phyloP scores from a whole-genome alignment of 53 echinoderm and acorn worm species.

The Holothuria scabra region DNA sequence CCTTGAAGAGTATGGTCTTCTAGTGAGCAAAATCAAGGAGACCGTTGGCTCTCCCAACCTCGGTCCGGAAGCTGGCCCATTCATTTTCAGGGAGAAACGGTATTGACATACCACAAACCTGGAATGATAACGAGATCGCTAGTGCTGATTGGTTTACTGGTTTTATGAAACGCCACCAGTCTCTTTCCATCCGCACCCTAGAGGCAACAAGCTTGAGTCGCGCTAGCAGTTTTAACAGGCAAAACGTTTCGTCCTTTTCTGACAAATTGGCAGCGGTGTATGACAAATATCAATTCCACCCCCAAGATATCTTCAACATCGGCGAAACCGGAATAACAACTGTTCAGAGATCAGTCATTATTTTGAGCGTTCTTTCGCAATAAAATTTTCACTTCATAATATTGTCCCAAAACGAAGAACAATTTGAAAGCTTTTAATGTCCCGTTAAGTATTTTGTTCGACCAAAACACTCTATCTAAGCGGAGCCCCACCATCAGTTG shows the following conservation, averaged over 20 bases:
- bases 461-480: no score
- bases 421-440: no score
- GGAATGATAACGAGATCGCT: no score
- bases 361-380: no score
- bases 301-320: constrained; percentile 40
- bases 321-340: constrained; percentile 38
- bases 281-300: constrained; percentile 29
- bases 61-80: constrained; percentile 28
- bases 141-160: constrained; percentile 36
- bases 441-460: no score
- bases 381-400: no score
- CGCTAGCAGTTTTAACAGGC: constrained; percentile 5
- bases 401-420: no score
- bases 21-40: no score
- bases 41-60: no score
- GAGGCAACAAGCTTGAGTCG: constrained; percentile 27
- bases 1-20: no score
- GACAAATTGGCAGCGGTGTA: constrained; percentile 31
- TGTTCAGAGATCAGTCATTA: constrained; percentile 1
- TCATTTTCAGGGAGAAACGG: constrained; percentile 18
- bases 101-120: not conserved
- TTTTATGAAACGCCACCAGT: constrained; percentile 10
- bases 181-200: constrained; percentile 5
- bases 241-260: not conserved
- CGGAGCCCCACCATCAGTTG: no score